Evolutionary conservation across 1,140 invertebrate genomes (phyloP), one percentile per base, ranked within the genome.

Genomic region (Tetragonula clypearis): DNA sequence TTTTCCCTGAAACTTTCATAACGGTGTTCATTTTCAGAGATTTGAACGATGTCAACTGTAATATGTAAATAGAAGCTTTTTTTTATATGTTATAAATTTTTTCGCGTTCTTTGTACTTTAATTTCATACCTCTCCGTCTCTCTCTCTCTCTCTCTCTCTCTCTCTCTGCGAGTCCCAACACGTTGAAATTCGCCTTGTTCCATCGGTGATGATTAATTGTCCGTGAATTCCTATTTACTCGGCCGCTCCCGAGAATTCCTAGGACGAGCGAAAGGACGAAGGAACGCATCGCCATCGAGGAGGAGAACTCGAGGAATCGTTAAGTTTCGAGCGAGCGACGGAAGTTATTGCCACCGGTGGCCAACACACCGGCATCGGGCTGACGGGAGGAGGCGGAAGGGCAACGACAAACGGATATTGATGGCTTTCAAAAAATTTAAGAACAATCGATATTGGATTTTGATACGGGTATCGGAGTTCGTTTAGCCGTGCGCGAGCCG

Each of bases 381-480:
- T 30, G 17, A 49, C 35, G 35, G 35, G 35, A 35, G 35, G 35
- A 4, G 35, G 35, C 35, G 35, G 35, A 35, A 35, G 3, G 5
- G 60, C 41, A 8, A 41, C 41, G 68, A 41, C 58, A 56, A 71
- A 41, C 82, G 15, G 82, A 26, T 84, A 79, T 84, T 68, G 77
- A 84, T 65, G 68, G 68, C 12, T 65, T 84, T 84, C 26, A 41
- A 65, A 84, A 72, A 84, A 79, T 84, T 84, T 84, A 84, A 79
- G 35, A 79, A 84, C 49, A 65, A 79, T 84, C 82, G 82, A 60
- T 79, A 84, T 84, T 73, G 82, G 77, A 72, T 79, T 79, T 79
- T 84, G 82, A 84, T 84, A 84, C 56, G 55, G 23, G 75, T 71
- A 84, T 84, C 68, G 77, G 49, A 62, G 82, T 79, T 53, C 82